Conservation (phyloP, 2,113 vertebrate genomes). For the Semicossyphus pulcher region DNA sequence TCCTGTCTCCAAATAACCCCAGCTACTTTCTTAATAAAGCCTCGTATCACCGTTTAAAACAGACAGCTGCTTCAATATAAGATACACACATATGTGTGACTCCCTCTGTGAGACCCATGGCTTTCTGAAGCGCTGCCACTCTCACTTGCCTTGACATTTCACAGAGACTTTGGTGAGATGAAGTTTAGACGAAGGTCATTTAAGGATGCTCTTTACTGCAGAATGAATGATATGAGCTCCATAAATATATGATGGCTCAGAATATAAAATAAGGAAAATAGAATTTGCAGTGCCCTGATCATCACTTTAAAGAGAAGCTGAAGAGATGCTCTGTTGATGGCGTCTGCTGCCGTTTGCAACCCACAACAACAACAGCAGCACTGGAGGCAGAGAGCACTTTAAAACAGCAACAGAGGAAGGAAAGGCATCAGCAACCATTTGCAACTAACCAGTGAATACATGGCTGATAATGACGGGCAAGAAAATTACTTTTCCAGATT, state of each 20-base stretch:
- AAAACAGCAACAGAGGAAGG: constrained; percentile 1
- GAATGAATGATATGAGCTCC: constrained; percentile 8
- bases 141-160: constrained; percentile 32
- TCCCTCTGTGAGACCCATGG: constrained; percentile 14
- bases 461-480: neutral
- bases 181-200: constrained; percentile 5
- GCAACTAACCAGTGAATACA: constrained; percentile 4
- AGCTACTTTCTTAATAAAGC: constrained; percentile 53
- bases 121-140: constrained; percentile 49
- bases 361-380: neutral
- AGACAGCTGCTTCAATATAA: constrained; percentile 31
- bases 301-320: constrained; percentile 17
- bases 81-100: constrained; percentile 7
- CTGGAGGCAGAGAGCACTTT: neutral
- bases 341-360: neutral
- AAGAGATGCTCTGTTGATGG: constrained; percentile 17
- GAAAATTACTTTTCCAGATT: neutral
- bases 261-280: constrained; percentile 7
- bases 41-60: constrained; percentile 32
- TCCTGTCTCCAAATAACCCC: constrained; percentile 24
- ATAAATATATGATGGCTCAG: constrained; percentile 45
- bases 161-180: constrained; percentile 16
- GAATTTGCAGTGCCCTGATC: constrained; percentile 30
- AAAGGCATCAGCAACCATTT: neutral
- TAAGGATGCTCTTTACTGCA: constrained; percentile 6